These are phyloP conservation scores for Ceyx erithaca DNA, from an alignment of 2,797 vertebrate species.

Conservation along the genomic window DNA sequence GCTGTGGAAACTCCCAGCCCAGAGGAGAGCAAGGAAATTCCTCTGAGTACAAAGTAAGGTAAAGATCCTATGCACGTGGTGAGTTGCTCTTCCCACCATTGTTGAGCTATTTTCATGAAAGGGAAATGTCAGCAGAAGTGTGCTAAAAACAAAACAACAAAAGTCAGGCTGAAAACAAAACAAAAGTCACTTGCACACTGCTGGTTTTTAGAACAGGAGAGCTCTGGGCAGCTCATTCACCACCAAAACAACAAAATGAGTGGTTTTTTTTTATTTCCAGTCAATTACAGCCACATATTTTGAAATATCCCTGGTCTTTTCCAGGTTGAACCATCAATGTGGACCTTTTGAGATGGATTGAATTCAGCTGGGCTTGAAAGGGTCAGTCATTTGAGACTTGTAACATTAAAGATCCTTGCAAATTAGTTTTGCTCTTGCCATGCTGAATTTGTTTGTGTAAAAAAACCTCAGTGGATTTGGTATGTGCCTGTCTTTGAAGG, in stretches of 20 bases:
- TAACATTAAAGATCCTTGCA: conserved; percentile 28
- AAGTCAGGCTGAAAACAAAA: no score
- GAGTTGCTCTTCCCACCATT: conserved; percentile 23
- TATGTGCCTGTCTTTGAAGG: neutral
- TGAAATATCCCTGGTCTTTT: neutral
- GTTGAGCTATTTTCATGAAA: conserved; percentile 26
- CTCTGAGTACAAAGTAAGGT: conserved; percentile 25
- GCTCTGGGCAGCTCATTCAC: neutral
- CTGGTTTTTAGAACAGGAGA: neutral
- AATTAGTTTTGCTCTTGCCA: conserved; percentile 37
- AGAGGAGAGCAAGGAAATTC: conserved; percentile 33
- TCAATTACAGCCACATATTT: neutral
- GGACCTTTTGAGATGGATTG: neutral
- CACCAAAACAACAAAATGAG: neutral
- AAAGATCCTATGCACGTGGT: neutral
- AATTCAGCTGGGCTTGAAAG: conserved; percentile 46
- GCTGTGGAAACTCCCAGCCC: neutral
- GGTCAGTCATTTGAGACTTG: conserved; percentile 25
- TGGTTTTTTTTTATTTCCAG: neutral
- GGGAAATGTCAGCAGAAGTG: conserved; percentile 51
- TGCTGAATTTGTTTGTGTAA: conserved; percentile 26
- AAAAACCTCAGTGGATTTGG: neutral
- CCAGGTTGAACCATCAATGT: neutral
- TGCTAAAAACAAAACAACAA: neutral
- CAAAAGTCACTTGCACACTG: neutral